Evolutionary conservation across 2,888 invertebrate genomes (phyloP).

Genomic region (Ochropleura plecta): DNA sequence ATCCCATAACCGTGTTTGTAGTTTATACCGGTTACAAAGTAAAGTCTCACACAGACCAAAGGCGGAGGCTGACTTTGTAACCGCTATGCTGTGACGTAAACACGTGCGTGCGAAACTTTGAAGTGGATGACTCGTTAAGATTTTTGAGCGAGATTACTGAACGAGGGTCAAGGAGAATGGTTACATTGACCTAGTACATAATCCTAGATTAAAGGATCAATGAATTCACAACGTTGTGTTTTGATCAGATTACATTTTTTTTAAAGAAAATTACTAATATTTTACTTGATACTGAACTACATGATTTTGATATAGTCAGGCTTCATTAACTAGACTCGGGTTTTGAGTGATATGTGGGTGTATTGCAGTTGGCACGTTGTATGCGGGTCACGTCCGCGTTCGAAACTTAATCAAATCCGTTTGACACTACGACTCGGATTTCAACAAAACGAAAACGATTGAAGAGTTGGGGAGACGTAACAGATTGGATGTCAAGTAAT

Average conservation of each 20-base stretch:
- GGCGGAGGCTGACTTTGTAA: neutral
- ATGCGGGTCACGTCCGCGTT: neutral
- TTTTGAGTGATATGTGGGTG: neutral
- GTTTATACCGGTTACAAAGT: too few species aligned
- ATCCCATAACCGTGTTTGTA: neutral
- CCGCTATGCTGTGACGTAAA: slow-evolving; percentile 22
- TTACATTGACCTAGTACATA: slow-evolving; percentile 33
- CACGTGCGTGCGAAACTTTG: neutral
- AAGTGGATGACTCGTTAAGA: slow-evolving; percentile 16
- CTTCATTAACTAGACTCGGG: neutral
- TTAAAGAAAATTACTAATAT: neutral
- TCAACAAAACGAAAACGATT: neutral
- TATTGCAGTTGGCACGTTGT: neutral
- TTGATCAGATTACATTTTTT: neutral
- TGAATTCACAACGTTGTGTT: neutral
- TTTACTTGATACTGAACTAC: neutral
- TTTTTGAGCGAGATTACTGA: slow-evolving; percentile 36
- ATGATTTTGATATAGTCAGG: neutral
- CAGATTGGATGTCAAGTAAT: neutral
- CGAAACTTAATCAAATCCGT: neutral
- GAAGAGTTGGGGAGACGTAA: neutral
- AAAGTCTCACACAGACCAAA: too few species aligned
- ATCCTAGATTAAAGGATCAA: neutral
- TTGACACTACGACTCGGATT: neutral
- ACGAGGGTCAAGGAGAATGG: slow-evolving; percentile 30